These are phyloP conservation scores for Triplophysa rosa DNA, from an alignment of 2,113 vertebrate genomes.

Conservation along the genomic window DNA sequence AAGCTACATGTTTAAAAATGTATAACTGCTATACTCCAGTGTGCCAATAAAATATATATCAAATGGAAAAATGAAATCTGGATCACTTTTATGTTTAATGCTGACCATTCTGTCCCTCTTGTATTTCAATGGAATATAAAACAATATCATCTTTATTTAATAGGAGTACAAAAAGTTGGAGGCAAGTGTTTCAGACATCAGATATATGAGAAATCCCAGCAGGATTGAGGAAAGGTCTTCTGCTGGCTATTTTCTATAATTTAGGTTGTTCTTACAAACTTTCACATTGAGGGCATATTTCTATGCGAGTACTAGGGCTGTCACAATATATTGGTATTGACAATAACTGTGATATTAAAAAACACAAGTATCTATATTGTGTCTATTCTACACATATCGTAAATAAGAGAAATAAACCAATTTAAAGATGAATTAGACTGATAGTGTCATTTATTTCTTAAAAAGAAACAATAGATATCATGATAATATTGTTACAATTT, in stretches of 20 bases:
- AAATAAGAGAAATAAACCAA: no score
- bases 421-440: no score
- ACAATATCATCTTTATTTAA: conserved; percentile 38
- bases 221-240: conserved; percentile 33
- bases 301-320: no score
- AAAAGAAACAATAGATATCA: no score
- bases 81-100: neutral
- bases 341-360: no score
- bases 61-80: conserved; percentile 8
- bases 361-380: no score
- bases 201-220: conserved; percentile 8
- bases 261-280: neutral
- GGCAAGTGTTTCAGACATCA: conserved; percentile 4
- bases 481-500: no score
- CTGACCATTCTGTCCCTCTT: neutral
- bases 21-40: conserved; percentile 36
- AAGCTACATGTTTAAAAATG: conserved; percentile 40
- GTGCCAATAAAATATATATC: conserved; percentile 50
- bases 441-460: no score
- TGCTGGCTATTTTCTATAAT: neutral
- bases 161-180: neutral
- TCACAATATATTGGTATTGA: no score
- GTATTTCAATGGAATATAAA: neutral
- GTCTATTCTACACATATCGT: no score
- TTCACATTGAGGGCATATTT: conserved; percentile 4